These are phyloP conservation scores for Melanotaenia duboulayi DNA, from an alignment of 2,113 vertebrate genomes.

Conservation along the genomic window DNA sequence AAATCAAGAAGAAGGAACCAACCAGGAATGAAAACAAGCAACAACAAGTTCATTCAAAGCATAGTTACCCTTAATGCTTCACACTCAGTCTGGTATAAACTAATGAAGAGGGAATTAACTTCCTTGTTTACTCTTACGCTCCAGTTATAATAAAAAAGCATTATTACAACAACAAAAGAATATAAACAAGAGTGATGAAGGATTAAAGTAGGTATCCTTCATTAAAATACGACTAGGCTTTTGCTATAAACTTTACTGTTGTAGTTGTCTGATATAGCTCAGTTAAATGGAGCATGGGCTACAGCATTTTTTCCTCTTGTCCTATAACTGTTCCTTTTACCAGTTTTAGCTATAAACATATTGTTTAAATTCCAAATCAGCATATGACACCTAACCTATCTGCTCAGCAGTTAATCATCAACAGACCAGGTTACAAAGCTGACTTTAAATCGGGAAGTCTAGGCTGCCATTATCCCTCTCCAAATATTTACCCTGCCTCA, in stretches of 20 bases:
- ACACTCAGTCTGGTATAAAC: conserved; percentile 28
- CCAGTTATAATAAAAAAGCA: conserved; percentile 16
- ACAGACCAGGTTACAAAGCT: conserved; percentile 52
- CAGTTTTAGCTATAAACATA: neutral
- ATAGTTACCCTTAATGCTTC: conserved; percentile 20
- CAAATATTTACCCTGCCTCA: conserved; percentile 77
- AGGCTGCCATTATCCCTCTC: conserved; percentile 64
- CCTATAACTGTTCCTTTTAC: neutral
- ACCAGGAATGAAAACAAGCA: conserved; percentile 55
- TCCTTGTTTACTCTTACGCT: neutral
- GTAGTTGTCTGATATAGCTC: too few species aligned
- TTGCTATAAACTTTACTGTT: neutral
- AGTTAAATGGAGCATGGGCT: too few species aligned
- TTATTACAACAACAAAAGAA: conserved; percentile 4
- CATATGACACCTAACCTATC: conserved; percentile 33
- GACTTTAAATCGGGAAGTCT: conserved; percentile 66
- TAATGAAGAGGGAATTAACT: conserved; percentile 30
- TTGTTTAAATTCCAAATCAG: conserved; percentile 32
- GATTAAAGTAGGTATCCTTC: conserved; percentile 26
- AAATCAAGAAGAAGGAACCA: conserved; percentile 50
- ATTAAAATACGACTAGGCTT: neutral
- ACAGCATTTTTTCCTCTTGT: neutral
- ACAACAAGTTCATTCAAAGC: conserved; percentile 39
- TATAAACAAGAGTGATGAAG: neutral
- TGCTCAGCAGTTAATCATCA: conserved; percentile 59